Percentiles rank a stretch among this genome's conserved stretches.
These are phyloP conservation scores for Luehdorfia chinensis DNA, from an alignment of 1,140 invertebrate genomes.

Conservation along the genomic window DNA sequence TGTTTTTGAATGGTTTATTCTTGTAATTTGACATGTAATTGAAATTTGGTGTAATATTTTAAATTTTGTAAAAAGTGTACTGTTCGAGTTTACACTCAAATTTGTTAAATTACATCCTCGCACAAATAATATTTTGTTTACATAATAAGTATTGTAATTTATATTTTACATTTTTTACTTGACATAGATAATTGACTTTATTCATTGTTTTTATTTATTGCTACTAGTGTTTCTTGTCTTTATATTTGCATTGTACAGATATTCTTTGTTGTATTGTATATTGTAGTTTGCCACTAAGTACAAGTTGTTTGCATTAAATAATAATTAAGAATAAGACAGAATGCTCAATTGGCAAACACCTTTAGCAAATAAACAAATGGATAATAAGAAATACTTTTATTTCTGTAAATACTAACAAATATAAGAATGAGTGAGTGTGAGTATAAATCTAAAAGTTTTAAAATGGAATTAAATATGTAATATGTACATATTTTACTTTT, in stretches of 20 bases:
- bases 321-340: constrained; percentile 8
- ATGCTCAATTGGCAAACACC: constrained; percentile 5
- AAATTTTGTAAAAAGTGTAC: constrained; percentile 5
- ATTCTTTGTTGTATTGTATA: constrained; percentile 5
- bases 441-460: no score
- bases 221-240: constrained; percentile 3
- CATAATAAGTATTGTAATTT: constrained; percentile 7
- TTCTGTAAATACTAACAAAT: no score
- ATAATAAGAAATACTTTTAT: neutral
- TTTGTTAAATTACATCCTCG: constrained; percentile 9
- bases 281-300: constrained; percentile 11
- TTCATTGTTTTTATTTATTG: constrained; percentile 1
- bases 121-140: constrained; percentile 14
- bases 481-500: no score
- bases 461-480: no score
- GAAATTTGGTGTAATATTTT: neutral
- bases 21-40: neutral
- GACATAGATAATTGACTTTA: neutral
- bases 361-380: constrained; percentile 10
- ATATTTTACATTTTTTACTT: constrained; percentile 1
- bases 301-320: constrained; percentile 15
- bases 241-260: constrained; percentile 5
- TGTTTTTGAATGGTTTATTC: constrained; percentile 14
- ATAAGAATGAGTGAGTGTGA: no score
- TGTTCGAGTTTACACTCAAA: constrained; percentile 2